phyloP scores from a whole-genome alignment of 2,888 invertebrate genomes.

The Latrodectus elegans region DNA sequence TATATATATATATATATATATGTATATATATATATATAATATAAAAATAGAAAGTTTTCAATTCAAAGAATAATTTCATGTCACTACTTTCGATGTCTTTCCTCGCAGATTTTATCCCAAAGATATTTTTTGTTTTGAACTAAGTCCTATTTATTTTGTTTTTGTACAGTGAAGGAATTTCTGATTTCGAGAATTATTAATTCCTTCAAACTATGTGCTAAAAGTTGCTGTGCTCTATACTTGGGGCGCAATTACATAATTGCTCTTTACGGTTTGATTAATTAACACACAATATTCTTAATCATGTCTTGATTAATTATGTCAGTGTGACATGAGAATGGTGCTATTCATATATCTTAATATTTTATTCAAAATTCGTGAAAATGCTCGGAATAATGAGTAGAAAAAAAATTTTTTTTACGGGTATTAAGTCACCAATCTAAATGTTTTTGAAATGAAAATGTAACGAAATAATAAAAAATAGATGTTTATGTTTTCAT shows the following conservation, averaged over 20 bases:
- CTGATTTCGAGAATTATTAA: conserved; percentile 2
- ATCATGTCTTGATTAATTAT: background rate
- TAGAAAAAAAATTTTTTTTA: background rate
- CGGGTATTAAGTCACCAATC: background rate
- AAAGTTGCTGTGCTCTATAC: background rate
- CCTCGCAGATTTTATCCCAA: conserved; percentile 59
- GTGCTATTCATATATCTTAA: background rate
- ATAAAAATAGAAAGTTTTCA: too few relatives aligned
- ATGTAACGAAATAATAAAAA: too few relatives aligned
- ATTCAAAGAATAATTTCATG: background rate
- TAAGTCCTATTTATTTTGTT: conserved; percentile 66
- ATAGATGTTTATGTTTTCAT: background rate
- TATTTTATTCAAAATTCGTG: background rate
- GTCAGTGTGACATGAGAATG: background rate
- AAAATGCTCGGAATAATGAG: background rate
- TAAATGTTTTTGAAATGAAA: too few relatives aligned
- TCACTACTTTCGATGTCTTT: conserved; percentile 11
- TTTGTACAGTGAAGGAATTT: conserved; percentile 51
- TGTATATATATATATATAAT: too few relatives aligned
- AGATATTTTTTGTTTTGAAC: conserved; percentile 38
- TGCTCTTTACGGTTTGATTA: conserved; percentile 2
- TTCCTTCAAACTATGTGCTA: too few relatives aligned
- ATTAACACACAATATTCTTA: background rate
- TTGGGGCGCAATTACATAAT: background rate
- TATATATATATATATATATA: too few relatives aligned